Base-by-base conservation (phyloP, 2,888 invertebrate genomes). In the Acronicta alni region DNA sequence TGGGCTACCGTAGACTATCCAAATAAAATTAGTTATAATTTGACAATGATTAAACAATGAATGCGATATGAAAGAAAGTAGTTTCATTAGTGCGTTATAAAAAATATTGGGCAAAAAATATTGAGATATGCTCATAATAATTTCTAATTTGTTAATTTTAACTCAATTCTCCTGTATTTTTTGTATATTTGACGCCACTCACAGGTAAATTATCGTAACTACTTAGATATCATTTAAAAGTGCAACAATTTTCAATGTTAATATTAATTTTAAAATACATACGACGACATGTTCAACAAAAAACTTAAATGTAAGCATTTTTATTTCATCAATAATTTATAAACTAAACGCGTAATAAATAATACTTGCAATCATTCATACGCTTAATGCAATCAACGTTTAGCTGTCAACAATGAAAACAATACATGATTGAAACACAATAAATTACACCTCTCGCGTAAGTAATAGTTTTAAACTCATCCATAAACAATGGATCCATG, bases 401-500 rank as follows among this genome's bases (percentile, higher is more conserved):
- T 46, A 79, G 53, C 60, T 65, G 62, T 71, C 59, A 59, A 77
- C 67, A 72, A 76, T 76, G 73, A 66, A 73, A 69, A 76, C 66
- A 76, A 81, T 79, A 72, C 67, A 71, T 66, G 61, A 68, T 59
- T 57, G 60, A 56, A 55, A 70, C 74, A 64, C 57, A 63, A 73
- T 77, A 74, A 80, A 81, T 81, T 71, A 81, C 80, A 79, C 72
- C 60, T 75, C 60, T 64, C 58, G 37, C 48, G 52, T 82, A 82
- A 77, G 73, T 80, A 83, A 82, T 78, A 72, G 82, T 72, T 77
- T 35, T 68, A 75, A 75, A 67, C 58, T 69, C 67, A 75, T 72
- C 64, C 55, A 64, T 62, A 67, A 71, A 81, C 81, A 79, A 79
- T 79, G 69, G 72, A 54, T 55, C 49, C 74, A 80, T 85, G 77